Percentiles rank a stretch among this genome's conserved stretches.
phyloP scores from a whole-genome alignment of 2,888 invertebrate genomes.

The Neocrepidodera transversa region DNA sequence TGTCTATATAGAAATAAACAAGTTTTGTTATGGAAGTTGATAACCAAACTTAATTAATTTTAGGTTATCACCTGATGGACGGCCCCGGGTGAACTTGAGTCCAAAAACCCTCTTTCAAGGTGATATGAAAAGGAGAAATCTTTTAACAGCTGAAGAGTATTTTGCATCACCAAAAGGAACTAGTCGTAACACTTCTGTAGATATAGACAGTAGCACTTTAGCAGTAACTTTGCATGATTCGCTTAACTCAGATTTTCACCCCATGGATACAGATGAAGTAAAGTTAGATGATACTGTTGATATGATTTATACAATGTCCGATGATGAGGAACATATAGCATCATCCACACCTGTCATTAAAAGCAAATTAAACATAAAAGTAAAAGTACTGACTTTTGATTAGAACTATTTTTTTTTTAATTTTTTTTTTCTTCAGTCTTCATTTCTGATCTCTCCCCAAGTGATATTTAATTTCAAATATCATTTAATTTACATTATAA shows the following conservation, averaged over 20 bases:
- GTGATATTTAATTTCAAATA: constrained; percentile 13
- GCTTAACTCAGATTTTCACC: constrained; percentile 11
- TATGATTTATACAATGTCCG: neutral
- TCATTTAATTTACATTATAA: constrained; percentile 17
- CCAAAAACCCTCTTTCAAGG: constrained; percentile 16
- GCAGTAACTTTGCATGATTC: constrained; percentile 21
- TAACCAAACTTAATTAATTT: neutral
- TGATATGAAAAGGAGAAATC: neutral
- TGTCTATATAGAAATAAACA: neutral
- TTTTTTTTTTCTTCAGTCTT: constrained; percentile 1
- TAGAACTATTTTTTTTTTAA: neutral
- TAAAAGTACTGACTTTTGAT: constrained; percentile 17
- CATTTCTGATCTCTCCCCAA: constrained; percentile 14
- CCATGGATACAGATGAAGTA: constrained; percentile 21
- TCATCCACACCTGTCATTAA: constrained; percentile 34
- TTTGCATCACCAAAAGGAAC: constrained; percentile 14
- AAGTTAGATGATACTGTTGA: constrained; percentile 7
- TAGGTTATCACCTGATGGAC: constrained; percentile 10
- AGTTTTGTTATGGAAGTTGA: too few relatives aligned
- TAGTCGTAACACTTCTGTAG: constrained; percentile 4
- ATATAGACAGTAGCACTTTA: constrained; percentile 22
- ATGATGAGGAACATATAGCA: constrained; percentile 25
- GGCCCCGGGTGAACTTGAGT: neutral
- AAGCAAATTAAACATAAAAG: constrained; percentile 16
- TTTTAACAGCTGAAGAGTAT: constrained; percentile 11